Evolutionary conservation across 2,113 vertebrate species (phyloP).

Genomic region (cat (Felis catus)): DNA sequence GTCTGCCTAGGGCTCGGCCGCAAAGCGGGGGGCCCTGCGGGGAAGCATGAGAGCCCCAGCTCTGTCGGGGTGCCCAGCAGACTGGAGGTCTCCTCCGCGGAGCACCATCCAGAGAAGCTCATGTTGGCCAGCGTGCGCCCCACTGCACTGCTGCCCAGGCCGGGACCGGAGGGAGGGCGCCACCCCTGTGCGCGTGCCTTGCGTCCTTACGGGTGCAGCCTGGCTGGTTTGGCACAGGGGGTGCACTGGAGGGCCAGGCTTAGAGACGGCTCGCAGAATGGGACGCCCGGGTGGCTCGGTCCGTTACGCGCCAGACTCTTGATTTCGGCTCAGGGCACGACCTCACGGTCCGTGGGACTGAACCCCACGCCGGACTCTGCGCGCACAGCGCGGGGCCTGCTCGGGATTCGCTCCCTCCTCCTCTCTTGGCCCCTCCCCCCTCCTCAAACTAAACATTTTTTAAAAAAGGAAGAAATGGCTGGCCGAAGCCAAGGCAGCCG

Average conservation of each 20-base stretch:
- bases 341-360: no score
- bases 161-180: rapidly evolving
- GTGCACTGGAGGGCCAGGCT: rapidly evolving
- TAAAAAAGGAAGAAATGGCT: no score
- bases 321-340: no score
- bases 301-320: no score
- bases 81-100: no score
- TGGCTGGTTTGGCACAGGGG: rapidly evolving
- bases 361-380: no score
- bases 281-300: no score
- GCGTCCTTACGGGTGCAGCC: rapidly evolving
- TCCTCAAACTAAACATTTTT: no score
- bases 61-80: not conserved
- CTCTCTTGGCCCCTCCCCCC: no score
- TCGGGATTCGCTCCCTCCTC: no score
- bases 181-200: rapidly evolving
- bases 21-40: not conserved
- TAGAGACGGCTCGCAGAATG: not conserved
- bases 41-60: rapidly evolving
- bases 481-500: not conserved
- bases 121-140: no score
- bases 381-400: no score
- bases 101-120: not conserved
- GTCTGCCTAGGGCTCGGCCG: not conserved
- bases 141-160: not conserved